These are phyloP conservation scores for Drosophila greeni DNA, from an alignment of 2,888 invertebrate species.

Conservation along the genomic window DNA sequence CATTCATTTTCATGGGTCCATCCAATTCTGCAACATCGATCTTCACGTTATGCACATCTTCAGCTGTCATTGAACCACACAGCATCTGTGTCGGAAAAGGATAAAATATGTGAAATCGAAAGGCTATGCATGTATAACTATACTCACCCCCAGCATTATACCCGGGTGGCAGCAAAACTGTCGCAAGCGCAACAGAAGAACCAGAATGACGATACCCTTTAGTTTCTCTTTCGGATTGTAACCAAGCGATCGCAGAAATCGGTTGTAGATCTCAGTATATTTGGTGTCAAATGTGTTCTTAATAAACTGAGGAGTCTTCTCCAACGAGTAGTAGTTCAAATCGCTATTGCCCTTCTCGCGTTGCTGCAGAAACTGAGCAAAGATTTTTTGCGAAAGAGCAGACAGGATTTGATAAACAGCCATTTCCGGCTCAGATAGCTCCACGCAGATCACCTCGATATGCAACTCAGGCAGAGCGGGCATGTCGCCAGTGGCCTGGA, in stretches of 20 bases:
- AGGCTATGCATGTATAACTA: background rate
- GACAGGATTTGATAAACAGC: conserved; percentile 87
- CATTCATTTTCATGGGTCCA: conserved; percentile 80
- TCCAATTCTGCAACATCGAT: conserved; percentile 68
- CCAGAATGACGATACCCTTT: conserved; percentile 87
- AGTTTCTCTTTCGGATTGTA: conserved; percentile 79
- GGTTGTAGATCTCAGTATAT: conserved; percentile 82
- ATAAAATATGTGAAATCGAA: too few relatives aligned
- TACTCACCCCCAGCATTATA: conserved; percentile 84
- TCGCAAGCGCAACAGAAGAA: conserved; percentile 88
- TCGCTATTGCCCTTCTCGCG: conserved; percentile 82
- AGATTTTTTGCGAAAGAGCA: conserved; percentile 85
- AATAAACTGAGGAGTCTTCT: conserved; percentile 17
- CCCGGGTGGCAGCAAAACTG: conserved; percentile 95
- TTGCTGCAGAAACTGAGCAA: conserved; percentile 87
- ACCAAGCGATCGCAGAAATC: conserved; percentile 81
- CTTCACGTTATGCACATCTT: conserved; percentile 64
- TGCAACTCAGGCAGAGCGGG: conserved; percentile 82
- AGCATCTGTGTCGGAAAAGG: conserved; percentile 78
- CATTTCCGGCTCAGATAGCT: conserved; percentile 84
- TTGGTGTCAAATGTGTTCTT: conserved; percentile 72
- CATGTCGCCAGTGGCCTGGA: conserved; percentile 83
- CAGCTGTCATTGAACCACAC: conserved; percentile 1
- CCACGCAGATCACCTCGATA: conserved; percentile 81
- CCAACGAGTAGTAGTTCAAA: conserved; percentile 63